These are phyloP conservation scores for Branchinecta lynchi DNA, from an alignment of 1,140 invertebrate genomes.

Conservation along the genomic window DNA sequence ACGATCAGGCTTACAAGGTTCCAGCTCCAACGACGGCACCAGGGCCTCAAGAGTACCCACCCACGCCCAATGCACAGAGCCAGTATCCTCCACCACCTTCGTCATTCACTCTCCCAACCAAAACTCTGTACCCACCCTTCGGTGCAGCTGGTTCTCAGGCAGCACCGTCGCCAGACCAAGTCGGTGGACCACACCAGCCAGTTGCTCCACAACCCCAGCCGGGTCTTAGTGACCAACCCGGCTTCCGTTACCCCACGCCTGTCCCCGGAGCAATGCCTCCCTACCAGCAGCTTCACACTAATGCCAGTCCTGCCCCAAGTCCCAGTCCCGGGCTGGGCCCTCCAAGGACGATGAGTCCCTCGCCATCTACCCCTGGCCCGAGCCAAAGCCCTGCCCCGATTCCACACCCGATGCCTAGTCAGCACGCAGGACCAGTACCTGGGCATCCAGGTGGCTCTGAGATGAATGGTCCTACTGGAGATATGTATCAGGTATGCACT, in stretches of 20 bases:
- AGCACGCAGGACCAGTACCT: too few species aligned
- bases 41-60: neutral
- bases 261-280: neutral
- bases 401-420: neutral
- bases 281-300: neutral
- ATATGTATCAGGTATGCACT: too few species aligned
- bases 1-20: neutral
- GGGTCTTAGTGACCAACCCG: neutral
- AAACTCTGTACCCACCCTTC: neutral
- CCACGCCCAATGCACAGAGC: constrained; percentile 7
- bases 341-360: neutral
- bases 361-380: neutral
- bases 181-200: neutral
- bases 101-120: neutral
- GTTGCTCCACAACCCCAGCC: neutral
- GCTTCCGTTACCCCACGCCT: neutral
- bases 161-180: neutral
- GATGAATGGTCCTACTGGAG: too few species aligned
- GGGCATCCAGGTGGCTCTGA: too few species aligned
- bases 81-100: constrained; percentile 16
- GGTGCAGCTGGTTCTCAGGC: neutral
- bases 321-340: neutral
- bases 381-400: neutral
- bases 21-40: neutral
- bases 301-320: neutral